These are phyloP conservation scores for Salticus scenicus DNA, from an alignment of 2,888 invertebrate genomes.

Conservation along the genomic window DNA sequence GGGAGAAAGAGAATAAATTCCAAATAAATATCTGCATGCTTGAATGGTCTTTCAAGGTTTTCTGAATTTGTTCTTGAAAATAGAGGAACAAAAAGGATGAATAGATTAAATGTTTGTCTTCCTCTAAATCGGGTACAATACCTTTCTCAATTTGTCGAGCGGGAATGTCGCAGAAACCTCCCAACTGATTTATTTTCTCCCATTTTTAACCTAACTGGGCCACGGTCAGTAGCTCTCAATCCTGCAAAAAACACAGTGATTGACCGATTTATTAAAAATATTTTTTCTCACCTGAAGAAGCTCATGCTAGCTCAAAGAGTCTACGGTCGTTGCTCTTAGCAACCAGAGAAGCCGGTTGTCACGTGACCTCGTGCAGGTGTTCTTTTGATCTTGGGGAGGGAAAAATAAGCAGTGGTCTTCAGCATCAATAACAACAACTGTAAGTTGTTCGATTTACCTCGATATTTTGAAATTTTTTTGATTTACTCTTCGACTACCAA, in stretches of 20 bases:
- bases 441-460: too few relatives aligned
- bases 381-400: not conserved
- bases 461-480: too few relatives aligned
- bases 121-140: not conserved
- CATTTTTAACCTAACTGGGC: slow-evolving; percentile 28
- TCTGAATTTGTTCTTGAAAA: too few relatives aligned
- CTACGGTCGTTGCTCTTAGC: slow-evolving; percentile 47
- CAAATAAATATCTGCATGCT: not conserved
- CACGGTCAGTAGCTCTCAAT: slow-evolving; percentile 40
- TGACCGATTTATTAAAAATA: slow-evolving; percentile 57
- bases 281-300: not conserved
- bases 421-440: too few relatives aligned
- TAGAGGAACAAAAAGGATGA: not conserved
- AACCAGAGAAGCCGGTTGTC: slow-evolving; percentile 40
- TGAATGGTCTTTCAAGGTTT: not conserved
- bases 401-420: not conserved
- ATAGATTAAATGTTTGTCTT: too few relatives aligned
- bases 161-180: slow-evolving; percentile 12
- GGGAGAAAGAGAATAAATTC: too few relatives aligned
- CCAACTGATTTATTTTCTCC: slow-evolving; percentile 33
- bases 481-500: too few relatives aligned
- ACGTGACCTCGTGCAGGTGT: slow-evolving; percentile 62
- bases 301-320: not conserved
- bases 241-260: slow-evolving; percentile 18
- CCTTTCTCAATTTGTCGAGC: too few relatives aligned